Evolutionary conservation across 2,888 invertebrate genomes (phyloP), one percentile per base, ranked within the genome.

Genomic region (Leptopilina drosophilae): DNA sequence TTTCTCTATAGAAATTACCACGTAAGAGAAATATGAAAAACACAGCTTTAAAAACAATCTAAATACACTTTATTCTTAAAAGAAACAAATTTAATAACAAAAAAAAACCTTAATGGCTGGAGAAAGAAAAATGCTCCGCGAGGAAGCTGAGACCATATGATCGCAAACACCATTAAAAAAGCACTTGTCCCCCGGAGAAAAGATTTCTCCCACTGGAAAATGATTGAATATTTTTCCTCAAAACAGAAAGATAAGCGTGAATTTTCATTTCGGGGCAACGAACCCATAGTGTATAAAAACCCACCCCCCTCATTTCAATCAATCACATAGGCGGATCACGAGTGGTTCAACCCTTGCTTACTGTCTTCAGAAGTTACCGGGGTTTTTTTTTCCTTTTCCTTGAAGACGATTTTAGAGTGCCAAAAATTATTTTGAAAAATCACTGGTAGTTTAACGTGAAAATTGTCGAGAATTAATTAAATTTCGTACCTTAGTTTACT

Each of bases 141-240:
- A 80, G 79, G 83, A 85, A 83, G 84, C 82, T 83, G 84, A 84
- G 87, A 87, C 86, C 89, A 88, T 87, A 89, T 89, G 88, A 89
- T 88, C 86, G 86, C 33, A 87, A 85, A 86, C 87, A 84, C 87
- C 84, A 85, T 88, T 86, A 85, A 86, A 86, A 33, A 86, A 85
- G 82, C 86, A 87, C 84, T 56, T 56, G 56, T 40, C 14, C 15
- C n/a, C 82, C 0, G n/a, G 11, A 40, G n/a, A 40, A 53, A 69
- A 33, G 53, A 33, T 33, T 49, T 14, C 12, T n/a, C 20, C 14
- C 2, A 67, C 9, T 49, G 46, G 12, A 67, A 42, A 49, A 42
- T 67, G 20, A 49, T 67, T 20, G n/a, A 33, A 33, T 73, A 1
- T n/a, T 69, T 33, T 83, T 80, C 78, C 78, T 78, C 80, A 82